Evolutionary conservation across 2,797 vertebrate genomes (phyloP).

Genomic region (Dallia pectoralis): DNA sequence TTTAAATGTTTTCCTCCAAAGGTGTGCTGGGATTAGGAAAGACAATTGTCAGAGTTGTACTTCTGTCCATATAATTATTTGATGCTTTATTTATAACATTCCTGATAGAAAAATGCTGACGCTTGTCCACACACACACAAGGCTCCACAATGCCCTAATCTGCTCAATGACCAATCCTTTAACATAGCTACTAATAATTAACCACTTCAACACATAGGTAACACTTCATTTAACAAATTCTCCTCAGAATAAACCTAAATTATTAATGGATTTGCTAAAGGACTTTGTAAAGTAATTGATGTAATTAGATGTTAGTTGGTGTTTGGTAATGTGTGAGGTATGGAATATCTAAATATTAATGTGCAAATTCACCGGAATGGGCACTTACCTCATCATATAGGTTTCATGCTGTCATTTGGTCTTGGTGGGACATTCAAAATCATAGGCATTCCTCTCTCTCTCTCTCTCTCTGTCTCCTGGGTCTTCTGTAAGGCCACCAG

Average conservation of each 20-base stretch:
- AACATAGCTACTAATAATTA: slow-evolving; percentile 41
- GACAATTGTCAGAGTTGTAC: slow-evolving; percentile 29
- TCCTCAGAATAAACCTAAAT: background rate
- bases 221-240: background rate
- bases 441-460: slow-evolving; percentile 2
- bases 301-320: background rate
- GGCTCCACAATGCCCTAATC: slow-evolving; percentile 33
- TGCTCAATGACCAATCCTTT: slow-evolving; percentile 44
- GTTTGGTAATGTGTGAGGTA: background rate
- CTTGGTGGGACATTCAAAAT: background rate
- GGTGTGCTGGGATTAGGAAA: slow-evolving; percentile 24
- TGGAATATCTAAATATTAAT: background rate
- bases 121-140: slow-evolving; percentile 27
- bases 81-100: slow-evolving; percentile 56
- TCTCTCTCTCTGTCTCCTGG: background rate
- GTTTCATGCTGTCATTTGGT: slow-evolving; percentile 21
- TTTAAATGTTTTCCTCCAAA: slow-evolving; percentile 24
- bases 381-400: slow-evolving; percentile 30
- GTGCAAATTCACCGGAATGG: background rate
- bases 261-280: background rate
- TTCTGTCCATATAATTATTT: slow-evolving; percentile 48
- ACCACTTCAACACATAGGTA: background rate
- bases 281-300: background rate
- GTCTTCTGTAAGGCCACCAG: background rate
- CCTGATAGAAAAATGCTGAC: slow-evolving; percentile 70